Percentiles rank a stretch among this genome's conserved stretches.
phyloP scores from a whole-genome alignment of 2,113 vertebrate species.

The Pedionomus torquatus region DNA sequence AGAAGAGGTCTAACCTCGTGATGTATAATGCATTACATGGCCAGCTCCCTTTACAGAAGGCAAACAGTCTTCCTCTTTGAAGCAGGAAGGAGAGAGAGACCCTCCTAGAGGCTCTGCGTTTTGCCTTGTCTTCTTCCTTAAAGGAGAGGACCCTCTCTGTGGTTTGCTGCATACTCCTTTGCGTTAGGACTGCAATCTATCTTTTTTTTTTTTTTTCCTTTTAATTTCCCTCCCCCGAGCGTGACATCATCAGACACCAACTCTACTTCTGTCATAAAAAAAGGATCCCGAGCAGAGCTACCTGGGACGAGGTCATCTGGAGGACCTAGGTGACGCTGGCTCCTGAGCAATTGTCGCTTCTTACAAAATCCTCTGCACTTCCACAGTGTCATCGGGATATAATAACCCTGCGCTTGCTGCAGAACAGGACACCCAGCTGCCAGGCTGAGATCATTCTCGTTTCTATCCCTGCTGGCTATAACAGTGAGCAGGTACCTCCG shows the following conservation, averaged over 20 bases:
- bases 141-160: constrained; percentile 49
- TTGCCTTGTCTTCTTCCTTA: constrained; percentile 60
- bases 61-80: constrained; percentile 58
- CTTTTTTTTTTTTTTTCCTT: neutral
- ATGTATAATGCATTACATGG: constrained; percentile 12
- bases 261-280: constrained; percentile 61
- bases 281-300: constrained; percentile 71
- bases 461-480: neutral
- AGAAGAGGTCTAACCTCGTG: constrained; percentile 21
- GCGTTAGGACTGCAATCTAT: constrained; percentile 69
- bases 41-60: constrained; percentile 68
- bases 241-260: constrained; percentile 70
- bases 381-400: neutral
- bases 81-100: constrained; percentile 46
- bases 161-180: constrained; percentile 61
- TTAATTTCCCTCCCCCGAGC: constrained; percentile 19
- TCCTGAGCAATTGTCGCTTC: neutral
- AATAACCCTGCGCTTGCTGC: constrained; percentile 45
- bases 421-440: constrained; percentile 52
- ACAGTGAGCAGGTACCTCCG: constrained; percentile 22
- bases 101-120: constrained; percentile 39
- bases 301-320: constrained; percentile 70
- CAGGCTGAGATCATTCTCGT: constrained; percentile 36
- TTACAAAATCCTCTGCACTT: constrained; percentile 56
- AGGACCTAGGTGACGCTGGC: constrained; percentile 30